Evolutionary conservation across 1,140 invertebrate genomes (phyloP).

Genomic region (Tetramorium simillimum): DNA sequence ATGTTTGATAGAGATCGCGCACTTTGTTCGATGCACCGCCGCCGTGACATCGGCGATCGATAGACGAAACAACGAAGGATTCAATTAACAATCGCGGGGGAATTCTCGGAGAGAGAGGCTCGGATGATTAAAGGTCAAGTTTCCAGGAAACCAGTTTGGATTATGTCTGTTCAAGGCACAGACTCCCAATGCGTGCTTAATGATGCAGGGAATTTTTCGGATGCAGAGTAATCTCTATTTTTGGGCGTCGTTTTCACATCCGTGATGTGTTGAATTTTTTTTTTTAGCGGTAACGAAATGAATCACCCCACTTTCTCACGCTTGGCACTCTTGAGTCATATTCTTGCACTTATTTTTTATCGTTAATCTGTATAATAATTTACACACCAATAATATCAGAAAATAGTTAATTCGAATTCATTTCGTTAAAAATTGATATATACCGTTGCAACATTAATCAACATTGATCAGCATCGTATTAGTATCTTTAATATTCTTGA

Average conservation of each 20-base stretch:
- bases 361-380: not conserved
- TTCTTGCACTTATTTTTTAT: not conserved
- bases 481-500: not conserved
- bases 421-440: not conserved
- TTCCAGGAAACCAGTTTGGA: constrained; percentile 56
- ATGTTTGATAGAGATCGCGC: not conserved
- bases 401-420: not conserved
- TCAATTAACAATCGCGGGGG: constrained; percentile 15
- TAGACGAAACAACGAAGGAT: constrained; percentile 2
- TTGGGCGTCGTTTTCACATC: constrained; percentile 26
- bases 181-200: not conserved
- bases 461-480: not conserved
- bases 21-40: not conserved
- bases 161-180: constrained; percentile 4
- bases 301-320: not conserved
- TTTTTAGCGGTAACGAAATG: not conserved
- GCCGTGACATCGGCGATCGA: not conserved
- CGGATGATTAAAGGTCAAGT: constrained; percentile 48
- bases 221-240: constrained; percentile 71
- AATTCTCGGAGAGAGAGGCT: constrained; percentile 16
- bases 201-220: constrained; percentile 41
- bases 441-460: no score
- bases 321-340: not conserved
- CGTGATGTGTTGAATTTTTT: constrained; percentile 9
- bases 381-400: not conserved